Evolutionary conservation across 2,797 vertebrate species (phyloP).

Genomic region (Notolepis coatsorum): DNA sequence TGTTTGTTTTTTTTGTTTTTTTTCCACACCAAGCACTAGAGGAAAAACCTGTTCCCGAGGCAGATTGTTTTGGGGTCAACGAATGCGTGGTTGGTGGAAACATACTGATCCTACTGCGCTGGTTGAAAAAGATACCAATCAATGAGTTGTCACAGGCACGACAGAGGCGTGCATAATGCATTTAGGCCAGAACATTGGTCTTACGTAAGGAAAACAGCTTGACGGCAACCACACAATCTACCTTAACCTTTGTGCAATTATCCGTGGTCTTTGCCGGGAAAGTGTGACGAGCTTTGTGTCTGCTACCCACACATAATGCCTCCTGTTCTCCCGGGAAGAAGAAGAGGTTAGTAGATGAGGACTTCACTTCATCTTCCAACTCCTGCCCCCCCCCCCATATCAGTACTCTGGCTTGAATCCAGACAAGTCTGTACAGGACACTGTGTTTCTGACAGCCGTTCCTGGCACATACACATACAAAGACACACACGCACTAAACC

Average conservation of each 20-base stretch:
- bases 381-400: background rate
- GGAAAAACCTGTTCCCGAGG: conserved; percentile 75
- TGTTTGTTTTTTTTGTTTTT: conserved; percentile 56
- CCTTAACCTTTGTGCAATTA: conserved; percentile 37
- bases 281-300: conserved; percentile 6
- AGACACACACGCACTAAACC: background rate
- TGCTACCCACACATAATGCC: conserved; percentile 9
- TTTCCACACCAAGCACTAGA: conserved; percentile 51
- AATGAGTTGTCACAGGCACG: conserved; percentile 64
- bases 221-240: conserved; percentile 30
- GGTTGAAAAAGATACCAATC: conserved; percentile 69
- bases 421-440: background rate
- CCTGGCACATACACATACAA: background rate
- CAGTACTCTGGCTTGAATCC: background rate
- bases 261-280: conserved; percentile 35
- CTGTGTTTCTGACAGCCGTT: background rate
- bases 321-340: conserved; percentile 7
- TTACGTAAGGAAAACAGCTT: conserved; percentile 43
- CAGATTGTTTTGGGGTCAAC: conserved; percentile 68
- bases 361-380: background rate
- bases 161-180: conserved; percentile 53
- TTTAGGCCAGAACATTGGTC: conserved; percentile 49
- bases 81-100: conserved; percentile 64
- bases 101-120: conserved; percentile 55
- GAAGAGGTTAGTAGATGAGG: background rate